Base-by-base conservation (phyloP, 2,113 vertebrate genomes). In the Salvator merianae region DNA sequence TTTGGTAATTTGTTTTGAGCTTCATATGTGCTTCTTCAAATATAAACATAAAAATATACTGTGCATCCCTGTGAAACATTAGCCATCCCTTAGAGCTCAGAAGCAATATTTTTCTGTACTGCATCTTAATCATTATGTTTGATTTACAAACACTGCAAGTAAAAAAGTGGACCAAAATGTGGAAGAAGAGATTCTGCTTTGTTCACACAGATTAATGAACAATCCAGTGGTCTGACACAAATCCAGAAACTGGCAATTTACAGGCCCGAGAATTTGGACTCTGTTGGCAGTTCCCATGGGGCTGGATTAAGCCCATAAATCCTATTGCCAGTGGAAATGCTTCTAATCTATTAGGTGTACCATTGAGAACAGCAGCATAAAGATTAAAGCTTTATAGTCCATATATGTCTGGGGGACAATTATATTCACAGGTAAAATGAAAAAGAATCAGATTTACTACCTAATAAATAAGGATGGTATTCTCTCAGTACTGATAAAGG, bases 321-420 rank as follows among this genome's bases (percentile, higher is more conserved):
- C 3, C 1, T 4, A 7, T 28, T 38, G 2, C 72, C 0, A 70
- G 38, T 55, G 77, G 16, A 13, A 8, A 79, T 59, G 0, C 82
- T n/a, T 82, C 32, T 82, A 83, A 80, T n/a, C 74, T 84, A 30
- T 53, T 3, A 10, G 26, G 5, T 5, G 79, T 59, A 6, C 0
- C 78, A 85, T 87, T 77, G 3, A 76, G 84, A 87, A 71, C 30
- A 73, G 4, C 9, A 81, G 1, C 0, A 2, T 80, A 14, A 0
- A 59, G 76, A 83, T 5, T 53, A 72, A 71, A 59, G 50, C 40
- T 4, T 65, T 75, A 53, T 77, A 8, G 81, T 74, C 72, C 74
- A 36, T 4, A 26, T 28, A n/a, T 38, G 0, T 71, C 85, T 82
- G 6, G 38, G 71, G 32, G 66, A 20, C 50, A 53, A 84, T 77